Base-by-base conservation (phyloP, 2,113 vertebrate species). In the Pyxicephalus adspersus region DNA sequence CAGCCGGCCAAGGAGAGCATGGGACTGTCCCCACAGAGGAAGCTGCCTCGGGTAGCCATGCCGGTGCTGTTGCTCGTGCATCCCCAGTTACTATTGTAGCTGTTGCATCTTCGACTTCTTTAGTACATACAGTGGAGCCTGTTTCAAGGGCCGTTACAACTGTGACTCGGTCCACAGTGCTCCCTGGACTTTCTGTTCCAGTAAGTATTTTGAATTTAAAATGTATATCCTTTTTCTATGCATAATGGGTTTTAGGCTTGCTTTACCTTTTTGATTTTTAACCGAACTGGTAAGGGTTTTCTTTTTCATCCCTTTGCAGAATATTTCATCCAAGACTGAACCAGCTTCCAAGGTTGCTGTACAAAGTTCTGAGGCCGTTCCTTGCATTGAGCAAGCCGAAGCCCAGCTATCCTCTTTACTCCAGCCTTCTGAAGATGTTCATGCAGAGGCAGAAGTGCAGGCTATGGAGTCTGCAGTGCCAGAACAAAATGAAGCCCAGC, bases 101-200 rank as follows among this genome's bases (percentile, higher is more conserved):
- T 6, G 83, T 68, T 23, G 80, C 52, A 1, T 65, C 71, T 16
- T 78, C 67, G 3, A 83, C 87, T 67, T 87, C 83, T 23, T 79
- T 88, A 58, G 71, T 79, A 34, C 86, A 90, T 0, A 83, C 92
- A 8, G 87, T 88, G 66, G 88, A 91, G 64, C 86, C 90, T 20
- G 93, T 93, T 83, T 86, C 91, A 7, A 88, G 94, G 64, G 95
- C 95, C 28, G 90, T 96, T 83, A 97, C 95, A 9, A 96, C 91
- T 0, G 95, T 97, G 58, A 97, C 95, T 0, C 95, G 96, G 85
- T 94, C 95, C 7, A 97, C 94, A 0, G 94, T 91, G 0, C 86
- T 90, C 11, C 95, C 95, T 0, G 95, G 94, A 28, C 95, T 95
- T 16, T 94, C 95, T 1, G 94, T 97, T 83, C 95, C 95, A 60